A percentile compares a stretch with the other conserved stretches of the same genome.
Evolutionary conservation across 2,888 invertebrate species (phyloP).

Genomic region (Eutolmus rufibarbis): DNA sequence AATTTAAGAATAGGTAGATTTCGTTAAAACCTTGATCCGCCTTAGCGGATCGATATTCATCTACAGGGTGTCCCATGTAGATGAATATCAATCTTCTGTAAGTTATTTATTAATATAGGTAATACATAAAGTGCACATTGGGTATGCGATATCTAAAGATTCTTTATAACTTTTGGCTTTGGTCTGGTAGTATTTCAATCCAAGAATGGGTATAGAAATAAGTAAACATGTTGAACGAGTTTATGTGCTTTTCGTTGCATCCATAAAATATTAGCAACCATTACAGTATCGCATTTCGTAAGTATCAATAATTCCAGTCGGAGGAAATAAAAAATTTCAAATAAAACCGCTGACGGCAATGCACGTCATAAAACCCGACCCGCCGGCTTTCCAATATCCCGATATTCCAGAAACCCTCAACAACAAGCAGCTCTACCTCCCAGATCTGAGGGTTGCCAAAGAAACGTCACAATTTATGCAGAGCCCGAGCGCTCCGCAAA

Average conservation of each 20-base stretch:
- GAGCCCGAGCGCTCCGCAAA: not conserved
- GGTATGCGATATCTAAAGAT: too few species aligned
- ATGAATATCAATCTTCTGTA: too few species aligned
- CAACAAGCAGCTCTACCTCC: not conserved
- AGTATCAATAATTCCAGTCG: not conserved
- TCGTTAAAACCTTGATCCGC: too few species aligned
- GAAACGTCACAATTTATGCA: conserved; percentile 20
- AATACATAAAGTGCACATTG: too few species aligned
- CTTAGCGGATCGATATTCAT: too few species aligned
- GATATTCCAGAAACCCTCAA: not conserved
- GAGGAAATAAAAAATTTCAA: conserved; percentile 8
- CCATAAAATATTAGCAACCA: not conserved
- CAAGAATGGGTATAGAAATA: not conserved
- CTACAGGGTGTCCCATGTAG: too few species aligned
- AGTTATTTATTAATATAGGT: too few species aligned
- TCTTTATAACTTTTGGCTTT: too few species aligned
- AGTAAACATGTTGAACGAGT: not conserved
- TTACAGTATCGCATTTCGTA: not conserved
- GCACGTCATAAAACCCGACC: not conserved
- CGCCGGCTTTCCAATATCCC: not conserved
- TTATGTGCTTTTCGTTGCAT: not conserved
- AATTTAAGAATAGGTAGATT: too few species aligned
- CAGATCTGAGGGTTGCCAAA: not conserved
- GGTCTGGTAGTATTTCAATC: too few species aligned
- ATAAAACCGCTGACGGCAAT: not conserved